Base-by-base conservation (phyloP, 2,113 vertebrate species). In the Trogon surrucura region DNA sequence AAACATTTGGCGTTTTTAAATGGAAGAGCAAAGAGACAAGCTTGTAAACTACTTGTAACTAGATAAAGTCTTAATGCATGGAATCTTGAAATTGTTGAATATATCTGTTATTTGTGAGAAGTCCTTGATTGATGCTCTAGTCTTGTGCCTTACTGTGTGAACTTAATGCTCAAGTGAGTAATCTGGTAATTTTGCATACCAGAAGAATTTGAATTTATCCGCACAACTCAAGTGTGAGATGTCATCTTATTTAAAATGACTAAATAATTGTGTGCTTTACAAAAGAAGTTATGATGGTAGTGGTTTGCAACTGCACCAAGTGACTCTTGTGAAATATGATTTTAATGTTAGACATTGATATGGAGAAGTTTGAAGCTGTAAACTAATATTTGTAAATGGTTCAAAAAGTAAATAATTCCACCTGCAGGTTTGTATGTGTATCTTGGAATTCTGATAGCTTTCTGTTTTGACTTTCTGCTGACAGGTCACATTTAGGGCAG, bases 401-500 rank as follows among this genome's bases (percentile, higher is more conserved):
- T 82, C 7, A 19, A 69, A 41, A 75, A 89, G 53, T 16, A 80
- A 91, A 96, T 66, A 54, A 96, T 91, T 97, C 97, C 89, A 95
- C 54, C 79, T 97, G 82, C 71, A 90, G 67, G 83, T 81, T 89
- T 97, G 36, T 97, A 48, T 97, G 97, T 97, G 5, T 90, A 89
- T 96, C 82, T 97, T 87, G 92, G 85, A 97, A 95, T 98, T 90
- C 97, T 98, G 94, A 98, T 97, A 98, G 97, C 96, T 98, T 97
- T 98, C 96, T 98, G 96, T 98, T 98, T 98, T 98, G 97, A 96
- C 98, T 98, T 98, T 98, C 96, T 98, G 94, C 98, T 99, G 98
- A 98, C 99, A 99, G 99, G 99, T 99, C 99, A 99, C 99, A 99
- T 97, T 99, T 99, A 99, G 99, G 99, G 98, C 99, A 99, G 98